These are phyloP conservation scores for Abscondita cerata DNA, from an alignment of 2,888 invertebrate species.

Conservation along the genomic window DNA sequence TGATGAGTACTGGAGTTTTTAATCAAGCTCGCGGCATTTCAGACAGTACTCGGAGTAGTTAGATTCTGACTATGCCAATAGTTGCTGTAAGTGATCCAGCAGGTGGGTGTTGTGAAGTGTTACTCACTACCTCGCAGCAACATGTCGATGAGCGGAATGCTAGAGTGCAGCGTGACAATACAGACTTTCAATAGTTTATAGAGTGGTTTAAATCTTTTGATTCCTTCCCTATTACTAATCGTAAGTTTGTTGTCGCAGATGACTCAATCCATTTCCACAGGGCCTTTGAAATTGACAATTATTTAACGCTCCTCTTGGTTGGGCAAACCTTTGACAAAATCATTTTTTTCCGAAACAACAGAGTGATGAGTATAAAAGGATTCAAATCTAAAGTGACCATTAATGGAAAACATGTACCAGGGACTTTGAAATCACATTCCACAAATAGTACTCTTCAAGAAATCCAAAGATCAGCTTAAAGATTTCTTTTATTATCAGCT, in stretches of 20 bases:
- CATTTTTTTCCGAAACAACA: constrained; percentile 61
- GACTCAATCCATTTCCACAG: not conserved
- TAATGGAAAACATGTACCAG: too few relatives aligned
- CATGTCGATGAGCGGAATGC: not conserved
- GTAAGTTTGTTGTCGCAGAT: not conserved
- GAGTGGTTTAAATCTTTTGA: not conserved
- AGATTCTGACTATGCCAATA: not conserved
- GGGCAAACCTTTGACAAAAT: not conserved
- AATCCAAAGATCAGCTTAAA: too few relatives aligned
- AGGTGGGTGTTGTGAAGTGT: not conserved
- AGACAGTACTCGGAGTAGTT: not conserved
- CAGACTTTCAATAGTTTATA: not conserved
- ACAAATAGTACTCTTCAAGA: too few relatives aligned
- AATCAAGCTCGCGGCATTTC: not conserved
- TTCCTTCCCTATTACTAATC: not conserved
- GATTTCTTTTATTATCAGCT: too few relatives aligned
- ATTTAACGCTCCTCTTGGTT: not conserved
- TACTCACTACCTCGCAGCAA: not conserved
- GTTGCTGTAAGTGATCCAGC: not conserved
- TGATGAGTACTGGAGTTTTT: not conserved
- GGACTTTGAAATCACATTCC: too few relatives aligned
- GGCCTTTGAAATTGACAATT: not conserved
- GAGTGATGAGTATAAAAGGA: too few relatives aligned
- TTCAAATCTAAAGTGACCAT: too few relatives aligned
- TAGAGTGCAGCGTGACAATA: not conserved